Percentiles rank a stretch among this genome's conserved stretches.
Evolutionary conservation across 1,140 invertebrate species (phyloP).

Genomic region (Meloidogyne exigua): DNA sequence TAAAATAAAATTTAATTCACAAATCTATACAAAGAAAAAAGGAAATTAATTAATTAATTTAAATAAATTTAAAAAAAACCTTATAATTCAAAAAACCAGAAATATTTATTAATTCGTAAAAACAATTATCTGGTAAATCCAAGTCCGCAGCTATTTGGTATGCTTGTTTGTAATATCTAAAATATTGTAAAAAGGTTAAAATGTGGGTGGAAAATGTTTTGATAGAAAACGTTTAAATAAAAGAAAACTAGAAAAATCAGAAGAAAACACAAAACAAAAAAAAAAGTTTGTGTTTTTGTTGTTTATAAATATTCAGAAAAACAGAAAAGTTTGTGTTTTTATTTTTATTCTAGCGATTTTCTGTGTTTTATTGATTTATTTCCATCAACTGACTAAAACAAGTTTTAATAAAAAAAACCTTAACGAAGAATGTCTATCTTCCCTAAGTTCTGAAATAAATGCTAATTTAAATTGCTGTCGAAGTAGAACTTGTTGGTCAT

Average conservation of each 20-base stretch:
- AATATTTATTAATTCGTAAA: slow-evolving; percentile 35
- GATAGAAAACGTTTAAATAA: too few species aligned
- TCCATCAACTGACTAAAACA: too few species aligned
- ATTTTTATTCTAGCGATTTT: too few species aligned
- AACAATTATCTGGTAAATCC: slow-evolving; percentile 41
- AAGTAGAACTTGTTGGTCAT: slow-evolving; percentile 69
- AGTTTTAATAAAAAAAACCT: slow-evolving; percentile 71
- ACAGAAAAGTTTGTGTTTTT: too few species aligned
- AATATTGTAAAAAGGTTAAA: too few species aligned
- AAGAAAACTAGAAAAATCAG: too few species aligned
- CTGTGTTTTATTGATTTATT: too few species aligned
- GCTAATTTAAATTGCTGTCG: slow-evolving; percentile 94
- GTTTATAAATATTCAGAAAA: too few species aligned
- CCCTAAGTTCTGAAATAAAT: slow-evolving; percentile 88
- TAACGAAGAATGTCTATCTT: slow-evolving; percentile 81
- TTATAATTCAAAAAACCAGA: slow-evolving; percentile 44
- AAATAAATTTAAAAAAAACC: slow-evolving; percentile 11
- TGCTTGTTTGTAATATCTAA: slow-evolving; percentile 46
- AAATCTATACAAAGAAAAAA: slow-evolving; percentile 23
- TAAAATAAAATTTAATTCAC: slow-evolving; percentile 43
- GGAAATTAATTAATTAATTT: neutral
- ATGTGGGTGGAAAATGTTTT: too few species aligned
- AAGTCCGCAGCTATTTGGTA: slow-evolving; percentile 39
- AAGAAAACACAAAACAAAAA: too few species aligned
- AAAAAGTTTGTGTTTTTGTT: too few species aligned